Base-by-base conservation (phyloP, 1,140 invertebrate genomes). In the Drosophila seguyi region DNA sequence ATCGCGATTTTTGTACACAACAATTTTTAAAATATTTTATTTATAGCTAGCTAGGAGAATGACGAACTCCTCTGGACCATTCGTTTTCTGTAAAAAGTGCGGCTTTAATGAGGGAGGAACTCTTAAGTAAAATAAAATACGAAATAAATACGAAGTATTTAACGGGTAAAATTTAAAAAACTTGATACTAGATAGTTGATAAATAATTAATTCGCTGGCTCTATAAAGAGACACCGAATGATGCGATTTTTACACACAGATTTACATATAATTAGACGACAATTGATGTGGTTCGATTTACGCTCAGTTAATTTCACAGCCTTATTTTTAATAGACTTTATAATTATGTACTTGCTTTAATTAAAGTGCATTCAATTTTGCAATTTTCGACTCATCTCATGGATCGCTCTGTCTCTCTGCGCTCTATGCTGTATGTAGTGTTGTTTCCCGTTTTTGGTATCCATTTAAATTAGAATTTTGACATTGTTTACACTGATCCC, bases 241-340 rank as follows among this genome's bases (percentile, higher is more conserved):
- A 75, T 41, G 25, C 16, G 57, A 72, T 56, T 60, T 75, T 53
- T 57, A 44, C 38, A 66, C 48, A 45, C 47, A 65, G 20, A 55
- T 81, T 76, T 62, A 76, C 25, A 81, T 6, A 63, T 36, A 22
- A 59, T 71, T 72, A 71, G 68, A 73, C 52, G 68, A 73, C 52
- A 57, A 68, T 61, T 67, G 22, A 41, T 67, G 41, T 66, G 66
- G 48, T 72, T 86, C 66, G 71, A 74, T 61, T 48, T 41, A 57
- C 62, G 78, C 50, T 84, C 76, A 75, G 63, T 79, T 69, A 60
- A 77, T 69, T 77, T 77, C 75, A 88, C 84, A 88, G 84, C 84
- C 84, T 75, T 88, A 88, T 45, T 66, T 66, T 44, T 69, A 79
- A 75, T 71, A 76, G 79, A 79, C 59, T 62, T 71, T 62, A 59